Evolutionary conservation across 2,888 invertebrate species (phyloP).

Genomic region (Drosophila fungiperda): DNA sequence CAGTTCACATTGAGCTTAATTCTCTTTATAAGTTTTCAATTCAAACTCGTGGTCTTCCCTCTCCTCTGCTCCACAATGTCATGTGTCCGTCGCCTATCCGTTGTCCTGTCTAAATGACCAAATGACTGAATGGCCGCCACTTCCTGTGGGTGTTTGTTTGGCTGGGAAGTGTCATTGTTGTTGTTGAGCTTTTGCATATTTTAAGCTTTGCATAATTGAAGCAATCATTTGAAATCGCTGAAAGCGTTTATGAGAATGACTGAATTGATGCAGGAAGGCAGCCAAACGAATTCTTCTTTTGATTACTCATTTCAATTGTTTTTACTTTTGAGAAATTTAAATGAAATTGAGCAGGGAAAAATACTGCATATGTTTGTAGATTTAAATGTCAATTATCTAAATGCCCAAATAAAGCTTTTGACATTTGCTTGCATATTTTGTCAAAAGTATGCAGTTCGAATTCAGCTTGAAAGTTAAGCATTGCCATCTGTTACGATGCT

Average conservation of each 20-base stretch:
- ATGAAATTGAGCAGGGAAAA: not conserved
- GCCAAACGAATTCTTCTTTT: not conserved
- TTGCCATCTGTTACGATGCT: slow-evolving; percentile 35
- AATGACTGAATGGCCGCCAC: slow-evolving; percentile 51
- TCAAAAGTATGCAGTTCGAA: not conserved
- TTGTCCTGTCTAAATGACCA: slow-evolving; percentile 38
- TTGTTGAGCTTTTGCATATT: slow-evolving; percentile 52
- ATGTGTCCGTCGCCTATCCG: slow-evolving; percentile 6
- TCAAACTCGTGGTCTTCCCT: slow-evolving; percentile 44
- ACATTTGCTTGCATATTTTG: not conserved
- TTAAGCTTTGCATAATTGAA: slow-evolving; percentile 60
- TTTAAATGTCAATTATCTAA: not conserved
- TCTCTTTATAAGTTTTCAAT: slow-evolving; percentile 77
- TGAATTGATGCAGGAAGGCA: not conserved
- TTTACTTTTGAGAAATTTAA: not conserved
- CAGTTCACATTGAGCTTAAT: slow-evolving; percentile 64
- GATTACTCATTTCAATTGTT: not conserved
- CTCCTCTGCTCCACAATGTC: not conserved
- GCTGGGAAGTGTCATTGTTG: slow-evolving; percentile 31
- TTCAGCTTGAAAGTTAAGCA: slow-evolving; percentile 14
- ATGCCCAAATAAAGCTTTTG: not conserved
- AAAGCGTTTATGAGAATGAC: slow-evolving; percentile 43
- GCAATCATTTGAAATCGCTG: slow-evolving; percentile 52
- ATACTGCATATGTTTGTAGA: not conserved
- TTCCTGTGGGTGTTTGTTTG: slow-evolving; percentile 46